These are phyloP conservation scores for Ectemnius continuus DNA, from an alignment of 2,888 invertebrate species.

Conservation along the genomic window DNA sequence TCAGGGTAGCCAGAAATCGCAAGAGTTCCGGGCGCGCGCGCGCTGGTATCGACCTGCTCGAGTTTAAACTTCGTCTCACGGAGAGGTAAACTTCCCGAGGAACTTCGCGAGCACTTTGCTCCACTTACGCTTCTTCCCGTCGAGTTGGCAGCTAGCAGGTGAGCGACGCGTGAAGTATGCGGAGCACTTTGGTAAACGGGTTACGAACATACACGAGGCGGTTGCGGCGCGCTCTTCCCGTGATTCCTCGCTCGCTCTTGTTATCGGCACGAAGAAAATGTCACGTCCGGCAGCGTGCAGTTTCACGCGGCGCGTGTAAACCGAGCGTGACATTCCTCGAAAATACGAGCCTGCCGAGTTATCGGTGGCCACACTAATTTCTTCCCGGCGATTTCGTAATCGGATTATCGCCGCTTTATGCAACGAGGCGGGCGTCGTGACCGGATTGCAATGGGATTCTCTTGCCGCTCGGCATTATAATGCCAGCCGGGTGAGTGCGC, in stretches of 20 bases:
- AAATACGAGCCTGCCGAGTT: background rate
- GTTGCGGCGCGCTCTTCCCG: background rate
- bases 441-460: background rate
- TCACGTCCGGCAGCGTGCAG: background rate
- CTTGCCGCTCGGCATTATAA: background rate
- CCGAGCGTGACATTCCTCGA: conserved; percentile 3
- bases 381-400: background rate
- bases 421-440: background rate
- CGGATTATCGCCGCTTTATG: background rate
- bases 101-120: too few species aligned
- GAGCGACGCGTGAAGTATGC: background rate
- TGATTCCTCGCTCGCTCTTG: background rate
- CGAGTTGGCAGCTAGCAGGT: background rate
- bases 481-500: too few species aligned
- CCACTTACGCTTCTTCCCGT: too few species aligned
- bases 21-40: too few species aligned
- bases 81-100: too few species aligned
- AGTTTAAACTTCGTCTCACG: too few species aligned
- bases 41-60: too few species aligned
- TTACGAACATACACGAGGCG: background rate
- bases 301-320: background rate
- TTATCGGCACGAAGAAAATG: background rate
- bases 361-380: background rate
- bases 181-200: background rate
- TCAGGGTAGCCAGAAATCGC: too few species aligned